Evolutionary conservation across 2,113 vertebrate genomes (phyloP), one percentile per base, ranked within the genome.

Genomic region (Eudyptes chrysolophus): DNA sequence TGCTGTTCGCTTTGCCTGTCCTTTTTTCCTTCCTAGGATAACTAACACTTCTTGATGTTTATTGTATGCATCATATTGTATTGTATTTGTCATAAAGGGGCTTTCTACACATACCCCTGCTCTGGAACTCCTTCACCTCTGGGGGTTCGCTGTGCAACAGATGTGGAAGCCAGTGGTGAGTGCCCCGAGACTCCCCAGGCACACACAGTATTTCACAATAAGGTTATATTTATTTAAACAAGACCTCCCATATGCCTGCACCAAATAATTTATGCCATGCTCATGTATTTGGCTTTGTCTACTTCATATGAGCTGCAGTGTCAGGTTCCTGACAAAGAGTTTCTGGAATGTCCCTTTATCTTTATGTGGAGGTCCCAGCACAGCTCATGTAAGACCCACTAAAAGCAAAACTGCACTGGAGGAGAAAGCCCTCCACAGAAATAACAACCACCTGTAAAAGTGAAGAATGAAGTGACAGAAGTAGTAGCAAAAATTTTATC

Each of bases 241-340:
- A 20, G 40, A 40, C 12, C 29, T 49, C 27, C 24, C 48, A 2
- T 1, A 6, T 1, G 0, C 34, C 25, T 10, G 0, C 80, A 38
- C 7, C 13, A 0, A 8, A 5, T 7, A 2, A 11, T 13, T 5
- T 5, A 6, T 24, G 22, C 75, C 60, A 4, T 4, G 19, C 21
- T 60, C 16, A 13, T 7, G 8, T 1, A 2, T 16, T 3, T 3
- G 40, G 38, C 32, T 60, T 10, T 4, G 42, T 4, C 27, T 3
- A 7, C n/a, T 11, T 15, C 0, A 0, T 1, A 3, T 0, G 4
- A 27, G 32, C 61, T 36, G 32, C 4, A 10, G 7, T 1, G 7
- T 26, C 51, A 30, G 55, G 40, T 3, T 60, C 66, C 71, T 19
- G 2, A 16, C 14, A 7, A 8, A 48, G 46, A 16, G 8, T 13